Conservation (phyloP, 2,888 invertebrate species). For the Rotaria magnacalcarata region DNA sequence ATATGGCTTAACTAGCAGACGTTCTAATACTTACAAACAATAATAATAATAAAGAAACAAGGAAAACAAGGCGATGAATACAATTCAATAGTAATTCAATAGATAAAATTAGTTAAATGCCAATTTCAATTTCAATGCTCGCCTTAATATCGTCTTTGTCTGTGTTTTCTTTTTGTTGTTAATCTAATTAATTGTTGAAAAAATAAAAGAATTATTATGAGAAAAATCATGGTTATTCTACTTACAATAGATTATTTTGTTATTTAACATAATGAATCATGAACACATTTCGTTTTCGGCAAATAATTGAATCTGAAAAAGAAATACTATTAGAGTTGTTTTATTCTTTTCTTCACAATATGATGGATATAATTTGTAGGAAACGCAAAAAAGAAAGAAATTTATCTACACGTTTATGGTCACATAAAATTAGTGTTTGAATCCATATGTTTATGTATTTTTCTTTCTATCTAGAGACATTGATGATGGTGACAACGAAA, state of each 20-base stretch:
- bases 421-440: not conserved
- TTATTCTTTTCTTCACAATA: not conserved
- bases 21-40: not conserved
- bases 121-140: not conserved
- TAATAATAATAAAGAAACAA: not conserved
- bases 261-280: not conserved
- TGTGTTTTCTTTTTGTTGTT: not conserved
- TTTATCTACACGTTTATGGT: not conserved
- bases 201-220: not conserved
- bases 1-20: not conserved
- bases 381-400: not conserved
- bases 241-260: not conserved
- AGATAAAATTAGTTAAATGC: not conserved
- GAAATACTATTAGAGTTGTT: not conserved
- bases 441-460: not conserved
- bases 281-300: not conserved
- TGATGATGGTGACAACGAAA: not conserved
- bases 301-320: not conserved
- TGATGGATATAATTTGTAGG: not conserved
- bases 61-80: not conserved
- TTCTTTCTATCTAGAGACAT: not conserved
- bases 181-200: not conserved
- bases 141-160: not conserved
- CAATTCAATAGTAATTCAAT: not conserved
- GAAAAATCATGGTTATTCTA: not conserved